Evolutionary conservation across 1,140 invertebrate genomes (phyloP).

Genomic region (Leucophenga varia): DNA sequence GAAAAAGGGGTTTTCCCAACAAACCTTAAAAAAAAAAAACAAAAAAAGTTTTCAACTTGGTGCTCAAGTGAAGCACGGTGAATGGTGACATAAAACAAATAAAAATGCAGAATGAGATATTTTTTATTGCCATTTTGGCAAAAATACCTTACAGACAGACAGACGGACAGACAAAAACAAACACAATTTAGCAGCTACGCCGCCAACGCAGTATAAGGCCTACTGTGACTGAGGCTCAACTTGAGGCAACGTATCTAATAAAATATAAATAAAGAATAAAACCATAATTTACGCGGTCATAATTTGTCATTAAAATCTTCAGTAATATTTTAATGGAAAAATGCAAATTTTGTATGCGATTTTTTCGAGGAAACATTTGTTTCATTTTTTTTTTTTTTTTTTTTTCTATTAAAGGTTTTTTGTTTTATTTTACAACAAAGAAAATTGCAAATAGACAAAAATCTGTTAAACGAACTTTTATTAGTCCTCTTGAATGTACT

Average conservation of each 20-base stretch:
- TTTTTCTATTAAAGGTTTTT: conserved; percentile 39
- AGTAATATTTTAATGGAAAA: conserved; percentile 53
- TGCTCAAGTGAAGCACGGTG: background rate
- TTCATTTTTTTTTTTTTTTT: conserved; percentile 4
- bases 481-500: no score
- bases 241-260: conserved; percentile 21
- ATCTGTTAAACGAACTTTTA: no score
- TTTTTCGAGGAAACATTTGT: no score
- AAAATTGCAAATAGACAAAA: no score
- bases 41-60: conserved; percentile 38
- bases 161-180: conserved; percentile 3
- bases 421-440: no score
- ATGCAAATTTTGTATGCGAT: conserved; percentile 55
- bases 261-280: conserved; percentile 33
- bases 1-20: no score
- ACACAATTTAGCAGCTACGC: conserved; percentile 5
- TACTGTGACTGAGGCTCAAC: no score
- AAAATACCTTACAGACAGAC: conserved; percentile 10
- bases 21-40: conserved; percentile 40
- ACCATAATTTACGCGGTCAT: conserved; percentile 52
- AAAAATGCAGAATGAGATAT: conserved; percentile 53
- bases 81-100: conserved; percentile 51
- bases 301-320: conserved; percentile 56
- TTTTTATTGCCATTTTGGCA: conserved; percentile 51
- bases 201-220: background rate